Percentiles rank a stretch among this genome's conserved stretches.
Conservation (phyloP, 2,113 vertebrate genomes). For the Psephotus haematonotus region DNA sequence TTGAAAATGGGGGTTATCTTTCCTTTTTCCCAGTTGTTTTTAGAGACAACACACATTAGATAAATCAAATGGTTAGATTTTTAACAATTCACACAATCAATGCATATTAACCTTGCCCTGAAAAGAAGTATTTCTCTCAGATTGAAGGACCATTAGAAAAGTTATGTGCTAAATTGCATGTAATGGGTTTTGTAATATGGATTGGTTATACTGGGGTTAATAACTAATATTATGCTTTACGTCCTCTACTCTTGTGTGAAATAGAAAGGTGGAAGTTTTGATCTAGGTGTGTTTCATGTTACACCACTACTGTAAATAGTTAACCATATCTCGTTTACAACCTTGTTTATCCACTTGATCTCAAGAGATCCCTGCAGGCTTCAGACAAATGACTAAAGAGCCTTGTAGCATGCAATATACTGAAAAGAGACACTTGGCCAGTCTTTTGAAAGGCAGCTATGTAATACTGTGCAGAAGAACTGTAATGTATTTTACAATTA, state of each 20-base stretch:
- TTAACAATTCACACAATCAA: neutral
- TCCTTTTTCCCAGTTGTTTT: too few relatives aligned
- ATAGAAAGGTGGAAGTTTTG: neutral
- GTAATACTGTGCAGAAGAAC: neutral
- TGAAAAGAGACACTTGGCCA: neutral
- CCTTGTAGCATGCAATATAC: neutral
- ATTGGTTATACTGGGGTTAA: neutral
- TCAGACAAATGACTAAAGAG: neutral
- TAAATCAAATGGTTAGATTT: conserved; percentile 1
- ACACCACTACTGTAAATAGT: neutral
- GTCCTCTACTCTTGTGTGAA: neutral
- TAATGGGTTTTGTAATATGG: neutral
- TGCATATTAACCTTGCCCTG: neutral
- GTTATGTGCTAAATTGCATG: neutral
- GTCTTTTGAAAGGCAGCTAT: neutral
- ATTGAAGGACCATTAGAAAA: neutral
- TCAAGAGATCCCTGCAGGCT: neutral
- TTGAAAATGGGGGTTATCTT: too few relatives aligned
- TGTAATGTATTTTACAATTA: neutral
- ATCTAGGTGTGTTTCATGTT: neutral
- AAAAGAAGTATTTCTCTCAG: neutral
- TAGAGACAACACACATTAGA: neutral
- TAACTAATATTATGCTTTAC: neutral
- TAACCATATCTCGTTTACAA: neutral
- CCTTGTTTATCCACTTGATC: neutral